A percentile compares a stretch with the other conserved stretches of the same genome.
Conservation (phyloP, 2,113 vertebrate species). For the Peromyscus leucopus region DNA sequence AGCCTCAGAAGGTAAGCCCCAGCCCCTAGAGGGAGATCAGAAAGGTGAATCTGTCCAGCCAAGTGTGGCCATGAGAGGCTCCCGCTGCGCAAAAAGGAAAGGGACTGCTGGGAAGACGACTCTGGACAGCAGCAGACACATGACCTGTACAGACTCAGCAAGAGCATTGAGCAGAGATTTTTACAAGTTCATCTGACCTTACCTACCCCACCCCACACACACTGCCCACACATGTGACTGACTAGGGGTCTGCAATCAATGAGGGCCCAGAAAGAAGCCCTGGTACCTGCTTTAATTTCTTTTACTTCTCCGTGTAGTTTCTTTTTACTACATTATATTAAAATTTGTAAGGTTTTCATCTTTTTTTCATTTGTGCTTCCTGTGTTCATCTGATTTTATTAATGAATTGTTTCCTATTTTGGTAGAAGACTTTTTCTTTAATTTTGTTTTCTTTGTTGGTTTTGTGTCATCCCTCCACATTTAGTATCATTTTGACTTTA, state of each 20-base stretch:
- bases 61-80: neutral
- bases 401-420: neutral
- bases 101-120: neutral
- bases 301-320: neutral
- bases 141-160: neutral
- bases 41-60: neutral
- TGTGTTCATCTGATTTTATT: neutral
- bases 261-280: neutral
- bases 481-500: neutral
- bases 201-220: too few relatives aligned
- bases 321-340: neutral
- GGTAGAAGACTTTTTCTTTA: neutral
- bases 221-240: neutral
- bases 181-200: neutral
- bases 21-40: neutral
- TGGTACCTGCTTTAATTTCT: too few relatives aligned
- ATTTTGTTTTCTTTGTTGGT: neutral
- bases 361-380: neutral
- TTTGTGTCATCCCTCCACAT: neutral
- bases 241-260: neutral
- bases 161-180: neutral
- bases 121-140: neutral
- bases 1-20: neutral
- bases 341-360: neutral
- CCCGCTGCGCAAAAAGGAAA: neutral